Conservation (phyloP, 2,113 vertebrate genomes). For the Puffinus mauretanicus region DNA sequence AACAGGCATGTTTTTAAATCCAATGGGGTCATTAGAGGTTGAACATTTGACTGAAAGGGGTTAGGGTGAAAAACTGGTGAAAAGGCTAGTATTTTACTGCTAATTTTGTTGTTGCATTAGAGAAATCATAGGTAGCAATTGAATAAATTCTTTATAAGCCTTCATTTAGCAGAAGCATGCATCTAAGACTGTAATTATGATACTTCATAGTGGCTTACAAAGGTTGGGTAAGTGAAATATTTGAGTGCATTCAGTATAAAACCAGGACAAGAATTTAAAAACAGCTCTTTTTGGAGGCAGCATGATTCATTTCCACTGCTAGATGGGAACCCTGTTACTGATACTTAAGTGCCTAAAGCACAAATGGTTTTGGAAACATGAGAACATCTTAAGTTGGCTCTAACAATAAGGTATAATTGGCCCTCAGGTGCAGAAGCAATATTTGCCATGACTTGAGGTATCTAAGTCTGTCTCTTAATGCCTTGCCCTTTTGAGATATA, state of each 20-base stretch:
- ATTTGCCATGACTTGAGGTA: not conserved
- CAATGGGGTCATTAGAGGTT: not conserved
- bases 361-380: not conserved
- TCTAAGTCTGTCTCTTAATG: not conserved
- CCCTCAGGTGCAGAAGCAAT: not conserved
- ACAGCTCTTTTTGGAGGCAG: not conserved
- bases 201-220: not conserved
- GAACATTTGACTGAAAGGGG: not conserved
- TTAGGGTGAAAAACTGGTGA: not conserved
- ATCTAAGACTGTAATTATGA: not conserved
- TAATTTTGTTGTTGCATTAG: not conserved
- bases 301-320: not conserved
- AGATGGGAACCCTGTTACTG: not conserved
- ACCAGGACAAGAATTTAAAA: not conserved
- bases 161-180: not conserved
- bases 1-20: not conserved
- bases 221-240: not conserved
- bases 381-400: not conserved
- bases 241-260: not conserved
- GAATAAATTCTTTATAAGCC: not conserved
- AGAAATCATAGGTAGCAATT: not conserved
- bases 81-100: not conserved
- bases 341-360: not conserved
- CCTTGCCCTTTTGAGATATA: not conserved
- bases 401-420: not conserved